Percentiles rank a stretch among this genome's conserved stretches.
phyloP scores from a whole-genome alignment of 37 sponge, comb jelly and placozoan species.

The Cliona cf. orientalis region DNA sequence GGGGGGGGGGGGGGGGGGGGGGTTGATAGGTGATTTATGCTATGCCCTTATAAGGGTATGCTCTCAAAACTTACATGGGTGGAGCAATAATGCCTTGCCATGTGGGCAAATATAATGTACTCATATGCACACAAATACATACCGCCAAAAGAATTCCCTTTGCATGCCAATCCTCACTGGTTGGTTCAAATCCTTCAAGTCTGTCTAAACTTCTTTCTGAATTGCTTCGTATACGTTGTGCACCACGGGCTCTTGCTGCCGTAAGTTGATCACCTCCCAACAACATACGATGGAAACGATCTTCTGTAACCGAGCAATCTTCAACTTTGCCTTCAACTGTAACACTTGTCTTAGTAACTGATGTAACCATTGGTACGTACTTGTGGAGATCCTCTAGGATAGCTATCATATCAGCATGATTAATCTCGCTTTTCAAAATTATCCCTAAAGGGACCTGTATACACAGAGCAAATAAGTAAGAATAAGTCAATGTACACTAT shows the following conservation, averaged over 20 bases:
- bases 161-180: conserved; percentile 17
- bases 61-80: too few species aligned
- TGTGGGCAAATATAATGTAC: too few species aligned
- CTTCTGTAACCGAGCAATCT: background rate
- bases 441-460: conserved; percentile 10
- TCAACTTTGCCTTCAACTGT: background rate
- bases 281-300: background rate
- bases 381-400: background rate
- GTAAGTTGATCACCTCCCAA: conserved; percentile 13
- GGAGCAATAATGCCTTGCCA: too few species aligned
- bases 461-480: too few species aligned
- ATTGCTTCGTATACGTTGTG: background rate
- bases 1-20: background rate
- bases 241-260: conserved; percentile 6
- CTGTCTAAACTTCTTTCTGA: background rate
- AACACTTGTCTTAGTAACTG: background rate
- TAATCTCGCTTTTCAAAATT: conserved; percentile 12
- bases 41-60: too few species aligned
- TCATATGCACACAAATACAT: too few species aligned
- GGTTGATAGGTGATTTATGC: too few species aligned
- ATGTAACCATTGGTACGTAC: conserved; percentile 13
- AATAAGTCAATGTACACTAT: too few species aligned
- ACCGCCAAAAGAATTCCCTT: conserved; percentile 3
- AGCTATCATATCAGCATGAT: conserved; percentile 21
- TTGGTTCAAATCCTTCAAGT: conserved; percentile 5